Percentiles rank a stretch among this genome's conserved stretches.
Evolutionary conservation across 2,113 vertebrate species (phyloP).

Genomic region (Trematocara zebra): DNA sequence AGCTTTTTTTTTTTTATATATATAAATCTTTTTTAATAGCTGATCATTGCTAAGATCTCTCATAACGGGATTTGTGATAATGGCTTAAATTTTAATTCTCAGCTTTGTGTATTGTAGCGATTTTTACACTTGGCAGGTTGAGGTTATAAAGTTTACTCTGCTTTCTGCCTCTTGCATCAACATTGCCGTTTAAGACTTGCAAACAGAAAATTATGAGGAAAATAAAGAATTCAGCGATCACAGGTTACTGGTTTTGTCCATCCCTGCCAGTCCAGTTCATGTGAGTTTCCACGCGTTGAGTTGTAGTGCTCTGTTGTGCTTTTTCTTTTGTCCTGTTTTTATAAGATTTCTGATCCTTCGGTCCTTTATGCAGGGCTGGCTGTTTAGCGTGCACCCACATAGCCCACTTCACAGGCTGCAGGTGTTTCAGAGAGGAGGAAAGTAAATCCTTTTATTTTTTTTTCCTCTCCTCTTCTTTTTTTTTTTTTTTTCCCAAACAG

Average conservation of each 20-base stretch:
- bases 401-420: slow-evolving; percentile 35
- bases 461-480: accelerated
- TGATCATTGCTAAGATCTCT: background rate
- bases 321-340: slow-evolving; percentile 1
- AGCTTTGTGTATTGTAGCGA: background rate
- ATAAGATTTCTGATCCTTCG: slow-evolving; percentile 54
- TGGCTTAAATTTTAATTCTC: background rate
- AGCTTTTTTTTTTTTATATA: background rate
- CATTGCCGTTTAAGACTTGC: background rate
- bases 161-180: background rate
- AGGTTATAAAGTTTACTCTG: background rate
- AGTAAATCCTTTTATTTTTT: background rate
- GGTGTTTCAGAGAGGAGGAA: slow-evolving; percentile 3
- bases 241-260: background rate
- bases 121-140: background rate
- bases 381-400: slow-evolving; percentile 58
- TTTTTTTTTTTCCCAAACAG: background rate
- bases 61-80: background rate
- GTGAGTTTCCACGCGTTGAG: slow-evolving; percentile 37
- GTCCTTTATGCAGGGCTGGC: slow-evolving; percentile 51
- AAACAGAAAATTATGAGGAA: background rate
- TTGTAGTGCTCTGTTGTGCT: slow-evolving; percentile 48
- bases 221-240: background rate
- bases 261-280: slow-evolving; percentile 1
- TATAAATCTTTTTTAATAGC: background rate